Evolutionary conservation across 2,888 invertebrate species (phyloP).

Genomic region (Acanthococcus lagerstroemiae): DNA sequence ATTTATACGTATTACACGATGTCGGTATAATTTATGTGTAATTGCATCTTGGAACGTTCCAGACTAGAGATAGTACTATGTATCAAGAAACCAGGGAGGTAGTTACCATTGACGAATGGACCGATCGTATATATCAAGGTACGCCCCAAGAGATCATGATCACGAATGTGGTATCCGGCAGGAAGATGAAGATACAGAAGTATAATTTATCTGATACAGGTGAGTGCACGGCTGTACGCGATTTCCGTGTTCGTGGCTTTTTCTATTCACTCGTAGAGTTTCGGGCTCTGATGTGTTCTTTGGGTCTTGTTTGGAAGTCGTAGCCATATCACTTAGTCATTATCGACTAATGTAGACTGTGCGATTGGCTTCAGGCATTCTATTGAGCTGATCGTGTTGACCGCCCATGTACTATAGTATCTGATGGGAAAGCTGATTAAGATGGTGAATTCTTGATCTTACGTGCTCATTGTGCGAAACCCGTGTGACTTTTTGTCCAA

Average conservation of each 20-base stretch:
- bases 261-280: background rate
- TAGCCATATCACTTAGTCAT: too few species aligned
- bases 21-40: background rate
- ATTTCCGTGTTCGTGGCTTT: slow-evolving; percentile 6
- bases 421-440: too few species aligned
- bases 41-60: background rate
- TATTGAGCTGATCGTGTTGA: too few species aligned
- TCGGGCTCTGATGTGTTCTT: too few species aligned
- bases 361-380: too few species aligned
- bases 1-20: background rate
- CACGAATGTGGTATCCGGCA: slow-evolving; percentile 80
- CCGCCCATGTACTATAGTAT: too few species aligned
- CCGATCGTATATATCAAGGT: slow-evolving; percentile 86
- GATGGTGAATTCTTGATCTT: too few species aligned
- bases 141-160: slow-evolving; percentile 87
- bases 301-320: too few species aligned
- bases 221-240: too few species aligned
- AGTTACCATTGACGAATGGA: slow-evolving; percentile 83
- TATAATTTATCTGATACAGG: slow-evolving; percentile 90
- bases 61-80: slow-evolving; percentile 41
- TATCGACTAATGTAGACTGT: too few species aligned
- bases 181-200: slow-evolving; percentile 86
- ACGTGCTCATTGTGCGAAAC: too few species aligned
- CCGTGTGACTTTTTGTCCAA: too few species aligned
- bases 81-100: slow-evolving; percentile 86